Base-by-base conservation (phyloP, 2,113 vertebrate species). In the Eulacestoma nigropectus region DNA sequence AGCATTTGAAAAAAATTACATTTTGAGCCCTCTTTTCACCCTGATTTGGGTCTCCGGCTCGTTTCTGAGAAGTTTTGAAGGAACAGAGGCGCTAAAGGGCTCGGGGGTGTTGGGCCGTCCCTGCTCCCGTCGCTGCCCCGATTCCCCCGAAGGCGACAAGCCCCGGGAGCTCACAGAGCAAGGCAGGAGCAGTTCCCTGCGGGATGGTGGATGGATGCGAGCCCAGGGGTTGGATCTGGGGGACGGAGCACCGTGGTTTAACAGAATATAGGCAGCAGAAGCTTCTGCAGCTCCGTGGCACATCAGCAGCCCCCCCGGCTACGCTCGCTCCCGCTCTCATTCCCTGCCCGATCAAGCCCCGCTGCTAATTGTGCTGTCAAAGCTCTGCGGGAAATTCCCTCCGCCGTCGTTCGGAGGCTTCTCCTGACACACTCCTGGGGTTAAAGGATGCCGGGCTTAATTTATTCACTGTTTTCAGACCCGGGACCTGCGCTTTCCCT, bases 91-190 rank as follows among this genome's bases (percentile, higher is more conserved):
- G 42, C 53, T 7, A 7, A 60, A 42, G 41, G 33, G 32, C 18
- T 23, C 0, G 1, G 35, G 27, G 64, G 8, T 8, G 49, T 2
- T 11, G 56, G 46, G 13, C n/a, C 47, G 16, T 6, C 53, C 39
- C 52, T 35, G 74, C 39, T 84, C 49, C 49, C 44, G 32, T 23
- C 72, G 0, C 57, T 62, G 27, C 37, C 26, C 26, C 1, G 0
- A 41, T n/a, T 57, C 16, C 44, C 47, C 47, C 4, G 35, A 4
- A n/a, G 49, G 13, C 3, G 1, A 2, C 5, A 3, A 32, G 39
- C 2, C 5, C 23, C 2, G 0, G 11, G 59, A 72, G n/a, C 62
- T 55, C 10, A 0, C 2, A 0, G 11, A 67, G 59, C 23, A 11
- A 8, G 47, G 10, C 25, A 20, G 33, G 55, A 67, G 20, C 4